A percentile compares a stretch with the other conserved stretches of the same genome.
Evolutionary conservation across 1,140 invertebrate genomes (phyloP).

Genomic region (Cephus cinctus): DNA sequence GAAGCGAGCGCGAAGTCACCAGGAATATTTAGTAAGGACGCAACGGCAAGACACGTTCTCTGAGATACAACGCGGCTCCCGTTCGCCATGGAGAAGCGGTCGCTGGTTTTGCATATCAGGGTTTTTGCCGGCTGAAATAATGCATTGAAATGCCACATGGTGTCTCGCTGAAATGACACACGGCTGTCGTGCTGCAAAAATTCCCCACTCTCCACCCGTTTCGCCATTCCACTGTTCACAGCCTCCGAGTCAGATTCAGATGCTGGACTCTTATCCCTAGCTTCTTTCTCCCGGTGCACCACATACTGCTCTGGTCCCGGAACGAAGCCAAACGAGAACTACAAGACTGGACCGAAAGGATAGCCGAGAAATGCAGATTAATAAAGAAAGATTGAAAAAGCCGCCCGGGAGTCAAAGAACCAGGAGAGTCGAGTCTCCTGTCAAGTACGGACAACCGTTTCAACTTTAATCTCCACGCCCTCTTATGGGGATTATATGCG

Average conservation of each 20-base stretch:
- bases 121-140: constrained; percentile 51
- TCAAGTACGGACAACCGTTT: constrained; percentile 10
- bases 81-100: constrained; percentile 16
- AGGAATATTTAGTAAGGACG: too few relatives aligned
- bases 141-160: constrained; percentile 53
- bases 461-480: constrained; percentile 3
- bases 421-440: too few relatives aligned
- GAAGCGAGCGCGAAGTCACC: too few relatives aligned
- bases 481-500: constrained; percentile 1
- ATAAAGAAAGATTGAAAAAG: constrained; percentile 25
- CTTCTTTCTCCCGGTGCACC: too few relatives aligned
- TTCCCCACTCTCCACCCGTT: constrained; percentile 13
- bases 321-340: constrained; percentile 15
- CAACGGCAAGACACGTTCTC: too few relatives aligned
- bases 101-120: constrained; percentile 48
- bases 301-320: neutral
- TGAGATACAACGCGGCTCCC: too few relatives aligned
- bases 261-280: too few relatives aligned
- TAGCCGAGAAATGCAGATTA: constrained; percentile 30
- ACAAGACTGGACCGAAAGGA: constrained; percentile 12
- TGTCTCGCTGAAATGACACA: constrained; percentile 50
- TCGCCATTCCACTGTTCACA: constrained; percentile 22
- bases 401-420: constrained; percentile 6
- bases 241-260: too few relatives aligned
- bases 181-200: constrained; percentile 44